phyloP scores from a whole-genome alignment of 2,797 vertebrate genomes.

The Hippopotamyrus pictus region DNA sequence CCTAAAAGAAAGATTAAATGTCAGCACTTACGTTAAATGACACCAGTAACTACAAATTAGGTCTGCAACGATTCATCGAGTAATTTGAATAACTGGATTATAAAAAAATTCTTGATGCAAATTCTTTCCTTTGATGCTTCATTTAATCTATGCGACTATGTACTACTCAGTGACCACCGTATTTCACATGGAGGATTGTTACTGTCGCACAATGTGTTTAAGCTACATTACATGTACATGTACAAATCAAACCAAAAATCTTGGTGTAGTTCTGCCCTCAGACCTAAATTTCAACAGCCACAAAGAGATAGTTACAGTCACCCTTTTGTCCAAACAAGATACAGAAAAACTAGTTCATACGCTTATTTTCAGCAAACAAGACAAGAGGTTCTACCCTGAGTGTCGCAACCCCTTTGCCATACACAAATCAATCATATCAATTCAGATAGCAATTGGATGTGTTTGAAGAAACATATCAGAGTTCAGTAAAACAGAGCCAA shows the following conservation, averaged over 20 bases:
- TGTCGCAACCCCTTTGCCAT: background rate
- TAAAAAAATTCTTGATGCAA: background rate
- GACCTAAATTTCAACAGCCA: background rate
- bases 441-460: background rate
- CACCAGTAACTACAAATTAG: background rate
- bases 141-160: background rate
- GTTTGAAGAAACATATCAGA: background rate
- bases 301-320: background rate
- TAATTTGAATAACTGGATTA: background rate
- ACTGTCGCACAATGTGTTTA: too few relatives aligned
- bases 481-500: background rate
- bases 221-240: too few relatives aligned
- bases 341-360: background rate
- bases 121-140: background rate
- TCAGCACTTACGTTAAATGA: background rate
- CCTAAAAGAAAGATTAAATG: background rate
- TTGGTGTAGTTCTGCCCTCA: background rate
- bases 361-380: background rate
- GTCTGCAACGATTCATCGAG: background rate
- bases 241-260: background rate
- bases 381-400: background rate
- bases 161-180: background rate
- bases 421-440: background rate
- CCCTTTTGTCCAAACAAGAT: background rate
- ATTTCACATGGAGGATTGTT: too few relatives aligned